These are phyloP conservation scores for Podiceps cristatus DNA, from an alignment of 2,113 vertebrate genomes.

Conservation along the genomic window DNA sequence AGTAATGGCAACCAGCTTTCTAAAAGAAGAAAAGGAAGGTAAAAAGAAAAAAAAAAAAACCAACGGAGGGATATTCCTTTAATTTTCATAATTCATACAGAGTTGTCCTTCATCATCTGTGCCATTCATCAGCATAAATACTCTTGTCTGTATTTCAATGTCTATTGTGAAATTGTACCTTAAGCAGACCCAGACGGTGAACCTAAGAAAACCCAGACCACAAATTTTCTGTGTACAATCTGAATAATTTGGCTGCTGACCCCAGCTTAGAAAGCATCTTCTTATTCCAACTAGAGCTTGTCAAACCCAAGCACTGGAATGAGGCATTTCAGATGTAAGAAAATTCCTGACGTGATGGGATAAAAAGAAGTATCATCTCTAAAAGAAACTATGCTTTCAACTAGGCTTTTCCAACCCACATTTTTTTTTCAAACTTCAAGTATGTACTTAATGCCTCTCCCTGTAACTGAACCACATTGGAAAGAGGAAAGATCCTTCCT, in stretches of 20 bases:
- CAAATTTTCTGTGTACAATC: background rate
- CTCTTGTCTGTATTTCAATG: background rate
- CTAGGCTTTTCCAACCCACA: background rate
- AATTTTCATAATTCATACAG: background rate
- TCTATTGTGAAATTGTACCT: background rate
- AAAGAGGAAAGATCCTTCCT: background rate
- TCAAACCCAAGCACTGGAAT: background rate
- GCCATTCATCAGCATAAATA: background rate
- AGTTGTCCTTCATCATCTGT: background rate
- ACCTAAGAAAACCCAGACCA: background rate
- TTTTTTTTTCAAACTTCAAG: background rate
- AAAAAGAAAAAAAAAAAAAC: background rate
- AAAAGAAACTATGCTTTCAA: background rate
- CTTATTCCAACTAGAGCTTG: background rate
- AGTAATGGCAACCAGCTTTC: background rate
- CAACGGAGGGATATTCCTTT: background rate
- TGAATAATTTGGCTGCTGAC: background rate
- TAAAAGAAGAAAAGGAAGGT: background rate
- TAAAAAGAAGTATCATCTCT: background rate
- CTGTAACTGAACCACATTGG: background rate
- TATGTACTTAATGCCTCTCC: background rate
- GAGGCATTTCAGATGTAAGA: background rate
- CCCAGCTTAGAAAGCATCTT: background rate
- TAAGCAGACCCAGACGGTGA: background rate
- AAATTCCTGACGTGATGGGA: background rate